Evolutionary conservation across 1,140 invertebrate genomes (phyloP), one percentile per base, ranked within the genome.

Genomic region (Drosophila carrolli): DNA sequence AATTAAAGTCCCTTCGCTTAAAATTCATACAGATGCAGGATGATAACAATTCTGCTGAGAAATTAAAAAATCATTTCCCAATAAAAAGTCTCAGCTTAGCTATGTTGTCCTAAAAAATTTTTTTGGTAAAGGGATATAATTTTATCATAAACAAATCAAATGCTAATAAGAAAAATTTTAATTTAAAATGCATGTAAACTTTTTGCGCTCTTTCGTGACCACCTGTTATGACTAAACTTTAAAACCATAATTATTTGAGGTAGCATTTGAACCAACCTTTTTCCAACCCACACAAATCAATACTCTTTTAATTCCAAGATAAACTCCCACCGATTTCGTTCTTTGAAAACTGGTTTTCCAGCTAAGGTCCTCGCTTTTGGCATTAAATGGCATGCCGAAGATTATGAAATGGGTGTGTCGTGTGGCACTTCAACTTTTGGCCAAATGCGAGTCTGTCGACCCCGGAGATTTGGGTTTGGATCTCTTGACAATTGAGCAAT

Each of bases 391-490:
- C 67, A 71, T 37, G 43, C 65, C 65, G 44, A 48, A 71, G 67
- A 71, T 71, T 71, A 58, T 71, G 67, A 71, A 70, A 71, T 71
- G 53, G 67, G 67, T 71, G 67, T 71, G 67, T 35, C 65, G 65
- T 11, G 50, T 40, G 67, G 67, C 65, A 57, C 37, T 71, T 70
- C 2, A 68, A 11, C 19, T 58, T 71, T 71, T 71, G 44, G 67
- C 67, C 51, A 71, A 56, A 16, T n/a, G 35, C 23, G 68, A 68
- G 65, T 43, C 70, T 71, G 44, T 48, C 29, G 44, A 71, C 65
- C 65, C 51, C 44, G 6, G 9, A 29, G 53, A 50, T 58, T 71
- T 47, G 7, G 7, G 37, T 38, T 38, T 48, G 19, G 65, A 71
- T 71, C 35, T 29, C 27, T 11, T 23, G 38, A 50, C 67, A 71